Percentiles rank a stretch among this genome's conserved stretches.
phyloP scores from a whole-genome alignment of 2,888 invertebrate genomes.

The Stenodera caucasica region DNA sequence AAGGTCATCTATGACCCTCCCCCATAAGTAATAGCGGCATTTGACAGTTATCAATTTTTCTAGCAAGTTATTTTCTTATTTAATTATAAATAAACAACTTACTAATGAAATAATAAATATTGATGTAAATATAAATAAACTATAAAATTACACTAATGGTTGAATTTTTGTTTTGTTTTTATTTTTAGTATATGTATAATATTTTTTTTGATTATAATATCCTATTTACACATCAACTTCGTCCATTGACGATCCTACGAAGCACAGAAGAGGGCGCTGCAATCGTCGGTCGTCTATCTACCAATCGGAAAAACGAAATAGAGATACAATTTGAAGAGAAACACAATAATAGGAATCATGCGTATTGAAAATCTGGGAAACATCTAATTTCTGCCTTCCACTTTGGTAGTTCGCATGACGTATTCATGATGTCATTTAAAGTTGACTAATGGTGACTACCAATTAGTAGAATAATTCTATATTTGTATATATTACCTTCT shows the following conservation, averaged over 20 bases:
- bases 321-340: not conserved
- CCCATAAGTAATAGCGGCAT: slow-evolving; percentile 41
- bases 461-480: too few species aligned
- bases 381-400: too few species aligned
- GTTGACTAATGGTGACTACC: too few species aligned
- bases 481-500: too few species aligned
- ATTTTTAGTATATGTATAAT: not conserved
- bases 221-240: slow-evolving; percentile 23
- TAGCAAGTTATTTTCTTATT: not conserved
- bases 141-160: slow-evolving; percentile 6
- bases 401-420: too few species aligned
- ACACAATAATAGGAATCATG: not conserved
- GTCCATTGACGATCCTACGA: not conserved
- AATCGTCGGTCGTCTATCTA: not conserved
- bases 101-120: slow-evolving; percentile 1
- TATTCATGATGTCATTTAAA: too few species aligned
- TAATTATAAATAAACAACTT: slow-evolving; percentile 14
- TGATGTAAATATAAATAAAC: not conserved
- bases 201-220: slow-evolving; percentile 23
- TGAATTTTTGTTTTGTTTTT: not conserved
- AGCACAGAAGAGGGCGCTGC: not conserved
- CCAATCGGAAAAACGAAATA: not conserved
- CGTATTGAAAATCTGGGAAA: not conserved
- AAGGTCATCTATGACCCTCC: slow-evolving; percentile 50
- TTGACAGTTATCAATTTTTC: slow-evolving; percentile 33